A percentile compares a stretch with the other conserved stretches of the same genome.
These are phyloP conservation scores for Semotilus atromaculatus DNA, from an alignment of 2,797 vertebrate species.

Conservation along the genomic window DNA sequence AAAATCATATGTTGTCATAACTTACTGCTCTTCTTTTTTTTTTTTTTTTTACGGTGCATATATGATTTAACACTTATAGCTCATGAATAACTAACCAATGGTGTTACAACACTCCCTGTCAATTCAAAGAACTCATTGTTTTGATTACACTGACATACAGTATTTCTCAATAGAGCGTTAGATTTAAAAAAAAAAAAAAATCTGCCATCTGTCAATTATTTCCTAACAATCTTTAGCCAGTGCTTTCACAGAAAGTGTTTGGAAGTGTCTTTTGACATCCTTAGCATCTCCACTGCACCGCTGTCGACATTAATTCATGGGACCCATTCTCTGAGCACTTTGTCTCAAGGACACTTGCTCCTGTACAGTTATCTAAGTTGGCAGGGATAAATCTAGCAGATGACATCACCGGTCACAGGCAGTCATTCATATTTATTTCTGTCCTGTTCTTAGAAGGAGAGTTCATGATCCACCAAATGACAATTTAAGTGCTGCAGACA, in stretches of 20 bases:
- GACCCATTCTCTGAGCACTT: conserved; percentile 67
- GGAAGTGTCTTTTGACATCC: conserved; percentile 63
- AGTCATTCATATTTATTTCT: conserved; percentile 82
- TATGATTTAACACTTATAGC: conserved; percentile 10
- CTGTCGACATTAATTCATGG: conserved; percentile 75
- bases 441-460: conserved; percentile 70
- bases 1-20: too few relatives aligned
- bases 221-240: conserved; percentile 60
- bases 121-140: conserved; percentile 23
- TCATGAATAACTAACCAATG: neutral
- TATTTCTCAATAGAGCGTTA: conserved; percentile 17
- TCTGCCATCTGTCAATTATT: conserved; percentile 44
- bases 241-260: conserved; percentile 42
- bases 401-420: conserved; percentile 78
- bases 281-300: conserved; percentile 72
- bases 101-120: conserved; percentile 16
- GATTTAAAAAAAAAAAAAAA: too few relatives aligned
- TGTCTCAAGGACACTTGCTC: conserved; percentile 81
- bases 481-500: conserved; percentile 47
- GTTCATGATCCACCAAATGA: conserved; percentile 58
- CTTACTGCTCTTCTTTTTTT: too few relatives aligned
- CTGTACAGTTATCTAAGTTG: conserved; percentile 74
- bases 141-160: conserved; percentile 18
- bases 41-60: too few relatives aligned
- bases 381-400: conserved; percentile 78